Evolutionary conservation across 2,113 vertebrate genomes (phyloP).

Genomic region (Chaetodon auriga): DNA sequence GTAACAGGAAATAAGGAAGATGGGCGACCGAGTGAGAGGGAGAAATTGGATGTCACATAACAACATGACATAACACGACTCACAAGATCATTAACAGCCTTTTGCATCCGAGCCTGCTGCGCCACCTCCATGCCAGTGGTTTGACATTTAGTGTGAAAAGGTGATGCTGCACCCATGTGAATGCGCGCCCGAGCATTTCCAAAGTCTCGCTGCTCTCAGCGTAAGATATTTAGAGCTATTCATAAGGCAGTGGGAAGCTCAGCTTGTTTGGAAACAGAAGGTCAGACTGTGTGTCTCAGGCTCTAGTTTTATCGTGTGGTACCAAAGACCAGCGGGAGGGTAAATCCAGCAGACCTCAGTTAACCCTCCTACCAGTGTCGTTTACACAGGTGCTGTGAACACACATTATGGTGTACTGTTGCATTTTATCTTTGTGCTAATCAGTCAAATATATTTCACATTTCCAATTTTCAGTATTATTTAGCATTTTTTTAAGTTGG

Average conservation of each 20-base stretch:
- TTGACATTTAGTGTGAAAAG: conserved; percentile 52
- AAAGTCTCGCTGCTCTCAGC: neutral
- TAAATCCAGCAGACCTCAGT: neutral
- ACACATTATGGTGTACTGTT: neutral
- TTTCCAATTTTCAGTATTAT: neutral
- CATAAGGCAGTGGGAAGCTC: neutral
- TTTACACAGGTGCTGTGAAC: neutral
- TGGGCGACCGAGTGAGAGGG: neutral
- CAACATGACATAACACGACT: conserved; percentile 14
- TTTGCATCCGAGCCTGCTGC: conserved; percentile 20
- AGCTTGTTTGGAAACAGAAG: conserved; percentile 8
- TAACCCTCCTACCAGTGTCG: neutral
- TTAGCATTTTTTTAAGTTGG: neutral
- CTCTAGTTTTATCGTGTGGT: neutral
- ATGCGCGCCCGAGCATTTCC: neutral
- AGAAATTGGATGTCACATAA: conserved; percentile 9
- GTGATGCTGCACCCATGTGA: conserved; percentile 25
- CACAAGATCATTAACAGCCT: conserved; percentile 21
- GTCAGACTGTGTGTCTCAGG: conserved; percentile 41
- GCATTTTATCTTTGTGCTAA: neutral
- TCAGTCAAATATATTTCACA: neutral
- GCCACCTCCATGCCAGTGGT: neutral
- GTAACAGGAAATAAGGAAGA: neutral
- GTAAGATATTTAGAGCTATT: conserved; percentile 6
- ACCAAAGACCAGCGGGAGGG: conserved; percentile 21